Evolutionary conservation across 2,888 invertebrate species (phyloP), one percentile per base, ranked within the genome.

Genomic region (Taphrorychus bicolor): DNA sequence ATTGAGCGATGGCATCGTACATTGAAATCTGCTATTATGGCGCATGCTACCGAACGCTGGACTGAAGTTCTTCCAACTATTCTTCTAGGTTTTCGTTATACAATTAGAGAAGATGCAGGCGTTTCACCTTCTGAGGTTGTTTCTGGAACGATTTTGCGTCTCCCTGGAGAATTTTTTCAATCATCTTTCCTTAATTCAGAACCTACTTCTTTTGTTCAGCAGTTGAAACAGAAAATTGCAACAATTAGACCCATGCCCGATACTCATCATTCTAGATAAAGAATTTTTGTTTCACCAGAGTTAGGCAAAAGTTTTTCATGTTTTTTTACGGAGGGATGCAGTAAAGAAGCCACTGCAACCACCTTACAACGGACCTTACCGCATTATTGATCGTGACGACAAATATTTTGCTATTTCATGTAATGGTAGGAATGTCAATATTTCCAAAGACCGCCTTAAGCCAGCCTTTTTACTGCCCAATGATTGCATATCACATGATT

Each of bases 1-100:
- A 48, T 59, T 5, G 59, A 59, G 17, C 2, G 59, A n/a, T 59
- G 48, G 59, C 59, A 59, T 21, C 9, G 59, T n/a, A 59, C 59
- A 0, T 23, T 59, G 0, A 59, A 59, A 59, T 5, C 59, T 1
- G 23, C 59, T n/a, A 59, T 59, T 14, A 59, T 59, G 49, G 49
- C 59, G 7, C 45, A 59, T n/a, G 48, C 48, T 5, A 48, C 17
- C 11, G 21, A 42, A 19, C 58, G 22, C 19, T 57, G 58, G 58
- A 19, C 42, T 5, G 58, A 57, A 1, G 58, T 42, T 4, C 17
- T 57, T 7, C 58, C 58, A 18, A 57, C 42, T 2, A 21, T 57
- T 18, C 41, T 57, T 3, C n/a, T 57, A 21, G 41, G 58, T n/a
- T 16, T 21, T 5, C 58, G 17, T 18, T 57, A 18, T 19, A 19